Evolutionary conservation across 2,888 invertebrate genomes (phyloP).

Genomic region (Scelioninae gen. 2): DNA sequence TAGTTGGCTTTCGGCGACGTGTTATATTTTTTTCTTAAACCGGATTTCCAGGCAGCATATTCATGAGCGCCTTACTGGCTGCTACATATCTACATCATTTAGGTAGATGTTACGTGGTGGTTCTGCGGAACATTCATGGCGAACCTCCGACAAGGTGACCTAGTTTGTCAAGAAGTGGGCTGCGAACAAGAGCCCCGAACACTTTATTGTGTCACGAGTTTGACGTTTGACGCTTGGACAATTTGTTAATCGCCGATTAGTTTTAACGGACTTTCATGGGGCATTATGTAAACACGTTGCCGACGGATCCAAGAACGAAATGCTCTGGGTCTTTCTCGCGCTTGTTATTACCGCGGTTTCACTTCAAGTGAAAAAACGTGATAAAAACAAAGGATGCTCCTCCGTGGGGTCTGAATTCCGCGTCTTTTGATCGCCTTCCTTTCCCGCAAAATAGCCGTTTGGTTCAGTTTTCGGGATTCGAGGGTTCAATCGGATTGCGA

Average conservation of each 20-base stretch:
- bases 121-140: slow-evolving; percentile 65
- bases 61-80: slow-evolving; percentile 47
- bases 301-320: no score
- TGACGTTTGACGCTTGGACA: slow-evolving; percentile 11
- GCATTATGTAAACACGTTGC: no score
- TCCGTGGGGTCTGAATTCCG: no score
- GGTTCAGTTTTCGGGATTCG: no score
- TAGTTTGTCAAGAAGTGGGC: slow-evolving; percentile 66
- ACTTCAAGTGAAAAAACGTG: no score
- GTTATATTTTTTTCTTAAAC: slow-evolving; percentile 67
- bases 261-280: not conserved
- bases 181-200: slow-evolving; percentile 40
- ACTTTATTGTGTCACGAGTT: slow-evolving; percentile 24
- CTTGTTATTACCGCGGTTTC: no score
- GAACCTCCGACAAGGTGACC: slow-evolving; percentile 70
- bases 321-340: no score
- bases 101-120: slow-evolving; percentile 51
- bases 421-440: no score
- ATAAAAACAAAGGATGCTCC: no score
- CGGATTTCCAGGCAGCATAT: slow-evolving; percentile 67
- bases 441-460: no score
- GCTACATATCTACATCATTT: slow-evolving; percentile 49
- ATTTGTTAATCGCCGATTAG: slow-evolving; percentile 6
- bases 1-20: slow-evolving; percentile 50
- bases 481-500: no score